Base-by-base conservation (phyloP, 2,797 vertebrate genomes). In the Gadopsis marmoratus region DNA sequence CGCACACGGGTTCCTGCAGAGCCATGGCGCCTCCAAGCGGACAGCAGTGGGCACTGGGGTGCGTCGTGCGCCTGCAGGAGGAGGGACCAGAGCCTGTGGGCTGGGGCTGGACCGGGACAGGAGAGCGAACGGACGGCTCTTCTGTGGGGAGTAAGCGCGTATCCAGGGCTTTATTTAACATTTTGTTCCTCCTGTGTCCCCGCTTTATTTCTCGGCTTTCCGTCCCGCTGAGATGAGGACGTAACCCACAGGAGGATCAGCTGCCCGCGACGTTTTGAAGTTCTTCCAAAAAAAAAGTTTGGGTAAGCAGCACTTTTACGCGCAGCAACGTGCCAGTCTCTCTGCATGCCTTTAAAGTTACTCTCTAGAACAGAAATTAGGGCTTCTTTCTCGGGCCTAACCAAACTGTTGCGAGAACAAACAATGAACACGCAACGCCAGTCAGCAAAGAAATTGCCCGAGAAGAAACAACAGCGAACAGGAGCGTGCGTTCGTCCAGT, bases 21-120 rank as follows among this genome's bases (percentile, higher is more conserved):
- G 62, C 89, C 81, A 91, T 80, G 75, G 92, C 92, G 93, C 93
- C 93, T 83, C 92, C 94, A 82, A 66, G 94, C 75, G 94, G 93
- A 58, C 78, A 54, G 29, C 5, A 0, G 26, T 0, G 26, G n/a
- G 2, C 80, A 79, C 74, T 61, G 71, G 76, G 73, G 76, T 45
- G 69, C 51, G 67, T 54, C 69, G 65, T 33, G 82, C 84, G 85
- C 86, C 77, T 17, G 19, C 81, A 58, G 86, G 82, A 92, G 94
- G 92, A 91, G 92, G 92, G 90, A 83, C 71, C 91, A 83, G 78
- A 73, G 59, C 55, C 51, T 4, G 68, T 29, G 0, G 74, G n/a
- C 80, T 91, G 77, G 81, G 84, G 83, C 88, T 90, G 91, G 74
- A 91, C 80, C 82, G 70, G 87, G 88, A 87, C 86, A 33, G 87